phyloP scores from a whole-genome alignment of 2,888 invertebrate species.

The Prosapia bicincta region DNA sequence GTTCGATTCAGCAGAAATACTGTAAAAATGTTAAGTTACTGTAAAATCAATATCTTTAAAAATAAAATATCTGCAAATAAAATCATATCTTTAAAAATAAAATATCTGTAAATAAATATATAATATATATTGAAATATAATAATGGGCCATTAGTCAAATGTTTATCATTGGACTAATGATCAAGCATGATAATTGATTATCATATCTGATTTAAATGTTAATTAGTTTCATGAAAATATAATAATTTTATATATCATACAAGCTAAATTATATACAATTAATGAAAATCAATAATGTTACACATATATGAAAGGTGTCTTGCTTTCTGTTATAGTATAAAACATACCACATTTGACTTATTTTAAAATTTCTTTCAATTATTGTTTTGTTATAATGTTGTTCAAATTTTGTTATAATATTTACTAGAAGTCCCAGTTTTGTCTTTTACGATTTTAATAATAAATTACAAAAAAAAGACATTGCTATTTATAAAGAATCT shows the following conservation, averaged over 20 bases:
- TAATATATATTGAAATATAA: neutral
- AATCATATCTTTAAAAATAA: neutral
- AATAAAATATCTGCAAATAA: too few relatives aligned
- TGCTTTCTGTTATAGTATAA: neutral
- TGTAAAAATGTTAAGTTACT: neutral
- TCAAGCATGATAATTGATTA: too few relatives aligned
- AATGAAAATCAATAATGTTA: neutral
- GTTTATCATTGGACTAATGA: neutral
- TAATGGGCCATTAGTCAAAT: neutral
- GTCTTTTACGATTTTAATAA: too few relatives aligned
- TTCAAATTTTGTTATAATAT: too few relatives aligned
- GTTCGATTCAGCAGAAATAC: neutral
- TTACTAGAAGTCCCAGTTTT: too few relatives aligned
- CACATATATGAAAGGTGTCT: neutral
- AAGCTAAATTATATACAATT: neutral
- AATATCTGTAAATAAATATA: neutral
- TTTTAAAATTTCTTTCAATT: too few relatives aligned
- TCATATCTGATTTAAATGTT: too few relatives aligned
- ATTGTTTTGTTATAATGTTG: too few relatives aligned
- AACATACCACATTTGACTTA: too few relatives aligned
- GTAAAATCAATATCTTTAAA: too few relatives aligned
- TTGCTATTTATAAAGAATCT: too few relatives aligned
- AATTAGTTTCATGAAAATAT: neutral
- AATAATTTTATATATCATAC: neutral
- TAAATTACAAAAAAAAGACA: too few relatives aligned